A percentile compares a stretch with the other conserved stretches of the same genome.
Evolutionary conservation across 2,888 invertebrate species (phyloP).

Genomic region (Rhamnusium bicolor): DNA sequence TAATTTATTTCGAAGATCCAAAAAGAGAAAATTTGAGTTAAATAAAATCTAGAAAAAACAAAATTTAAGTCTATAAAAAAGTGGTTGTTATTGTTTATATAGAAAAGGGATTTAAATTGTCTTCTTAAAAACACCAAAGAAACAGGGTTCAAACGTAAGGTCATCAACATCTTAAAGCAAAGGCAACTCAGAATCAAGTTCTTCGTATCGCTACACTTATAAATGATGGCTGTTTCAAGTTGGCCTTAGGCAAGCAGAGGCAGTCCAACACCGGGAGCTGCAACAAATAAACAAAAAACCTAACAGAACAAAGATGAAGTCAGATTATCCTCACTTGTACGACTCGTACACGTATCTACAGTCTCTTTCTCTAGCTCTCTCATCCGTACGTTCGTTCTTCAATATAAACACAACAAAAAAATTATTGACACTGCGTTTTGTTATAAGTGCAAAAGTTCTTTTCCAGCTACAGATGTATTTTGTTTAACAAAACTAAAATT

Average conservation of each 20-base stretch:
- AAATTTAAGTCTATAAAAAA: background rate
- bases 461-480: too few relatives aligned
- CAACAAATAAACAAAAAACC: slow-evolving; percentile 70
- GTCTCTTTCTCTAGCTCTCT: slow-evolving; percentile 17
- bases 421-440: slow-evolving; percentile 24
- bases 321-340: slow-evolving; percentile 68
- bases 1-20: background rate
- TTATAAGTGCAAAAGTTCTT: too few relatives aligned
- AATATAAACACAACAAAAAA: slow-evolving; percentile 19
- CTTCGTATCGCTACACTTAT: slow-evolving; percentile 70
- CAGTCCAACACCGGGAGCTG: slow-evolving; percentile 70
- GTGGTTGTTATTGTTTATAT: slow-evolving; percentile 37
- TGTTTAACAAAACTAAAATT: too few relatives aligned
- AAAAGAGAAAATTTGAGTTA: background rate
- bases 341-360: slow-evolving; percentile 52
- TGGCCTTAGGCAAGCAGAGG: slow-evolving; percentile 67
- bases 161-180: slow-evolving; percentile 70
- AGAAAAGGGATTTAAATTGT: slow-evolving; percentile 50
- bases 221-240: slow-evolving; percentile 69
- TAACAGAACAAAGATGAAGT: slow-evolving; percentile 69
- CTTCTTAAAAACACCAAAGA: slow-evolving; percentile 53
- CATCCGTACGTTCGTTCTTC: slow-evolving; percentile 9
- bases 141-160: slow-evolving; percentile 65
- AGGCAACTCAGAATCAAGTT: slow-evolving; percentile 69
- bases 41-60: background rate